Base-by-base conservation (phyloP, 2,113 vertebrate species). In the Romanogobio albipinnatus region DNA sequence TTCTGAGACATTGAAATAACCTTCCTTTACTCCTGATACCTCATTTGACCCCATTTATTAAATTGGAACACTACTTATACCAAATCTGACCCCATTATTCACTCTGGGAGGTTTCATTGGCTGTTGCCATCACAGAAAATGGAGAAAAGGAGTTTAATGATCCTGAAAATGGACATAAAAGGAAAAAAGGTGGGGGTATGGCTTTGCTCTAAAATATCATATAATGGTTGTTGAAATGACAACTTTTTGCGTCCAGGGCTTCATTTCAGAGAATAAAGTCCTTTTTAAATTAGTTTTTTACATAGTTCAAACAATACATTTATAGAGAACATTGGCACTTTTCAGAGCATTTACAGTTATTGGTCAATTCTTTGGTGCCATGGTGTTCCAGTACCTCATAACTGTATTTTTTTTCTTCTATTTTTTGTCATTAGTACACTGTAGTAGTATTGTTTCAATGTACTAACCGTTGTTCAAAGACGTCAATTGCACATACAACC, bases 1-100 rank as follows among this genome's bases (percentile, higher is more conserved):
- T 89, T 93, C 87, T 56, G n/a, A 91, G 93, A 92, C 91, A 92
- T 89, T 93, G 90, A 91, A 93, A 95, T 92, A 93, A 92, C 91
- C 93, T 94, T 93, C 89, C 84, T 64, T 91, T 91, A 83, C 92
- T 92, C 93, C 82, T 82, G 91, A 86, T 78, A 88, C 85, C 79
- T 86, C 66, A 64, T 59, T 81, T 87, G 88, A 87, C 86, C 82
- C 82, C 82, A 77, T 89, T 90, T 86, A 87, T 81, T 77, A 64
- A 39, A 84, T 81, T 51, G 15, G 74, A 84, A 51, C 62, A 64
- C 19, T 49, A 43, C 33, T 51, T 49, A 90, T 91, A 90, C 85
- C 77, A 22, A 56, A 84, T 90, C 91, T 93, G 91, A 92, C 92
- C 92, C 86, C 90, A 45, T 93, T 94, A 91, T 91, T 11, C 78